Evolutionary conservation across 2,797 vertebrate genomes (phyloP).

Genomic region (Platyrinchus mystaceus): DNA sequence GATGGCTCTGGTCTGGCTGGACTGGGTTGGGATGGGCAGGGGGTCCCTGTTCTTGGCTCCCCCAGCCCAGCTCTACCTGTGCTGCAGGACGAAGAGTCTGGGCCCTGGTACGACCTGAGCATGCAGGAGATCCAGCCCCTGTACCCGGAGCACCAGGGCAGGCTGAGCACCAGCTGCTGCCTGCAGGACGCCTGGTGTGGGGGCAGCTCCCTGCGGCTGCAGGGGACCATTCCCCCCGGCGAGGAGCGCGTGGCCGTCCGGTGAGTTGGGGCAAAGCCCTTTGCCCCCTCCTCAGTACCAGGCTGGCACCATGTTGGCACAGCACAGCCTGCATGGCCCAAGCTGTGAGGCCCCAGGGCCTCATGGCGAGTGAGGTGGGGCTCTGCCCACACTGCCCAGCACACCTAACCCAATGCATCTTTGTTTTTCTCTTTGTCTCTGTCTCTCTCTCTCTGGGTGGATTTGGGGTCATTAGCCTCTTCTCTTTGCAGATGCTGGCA

Average conservation of each 20-base stretch:
- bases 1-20: neutral
- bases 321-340: accelerated
- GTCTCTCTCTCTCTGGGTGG: slow-evolving; percentile 40
- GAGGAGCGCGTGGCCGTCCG: slow-evolving; percentile 68
- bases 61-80: neutral
- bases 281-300: neutral
- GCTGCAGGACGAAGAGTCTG: slow-evolving; percentile 75
- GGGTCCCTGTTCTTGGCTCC: accelerated
- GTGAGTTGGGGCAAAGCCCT: slow-evolving; percentile 65
- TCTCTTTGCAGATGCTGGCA: slow-evolving; percentile 83
- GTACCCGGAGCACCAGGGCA: slow-evolving; percentile 67
- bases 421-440: slow-evolving; percentile 12
- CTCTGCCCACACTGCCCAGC: neutral
- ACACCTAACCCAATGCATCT: neutral
- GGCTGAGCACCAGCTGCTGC: slow-evolving; percentile 80
- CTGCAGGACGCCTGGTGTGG: slow-evolving; percentile 87
- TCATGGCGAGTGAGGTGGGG: neutral
- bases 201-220: slow-evolving; percentile 86
- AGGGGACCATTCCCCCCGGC: slow-evolving; percentile 77
- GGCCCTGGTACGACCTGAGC: slow-evolving; percentile 86
- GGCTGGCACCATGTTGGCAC: neutral
- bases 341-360: accelerated
- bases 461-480: slow-evolving; percentile 80
- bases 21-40: neutral
- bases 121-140: slow-evolving; percentile 90